Evolutionary conservation across 2,888 invertebrate species (phyloP).

Genomic region (Ichneumoninae sp.): DNA sequence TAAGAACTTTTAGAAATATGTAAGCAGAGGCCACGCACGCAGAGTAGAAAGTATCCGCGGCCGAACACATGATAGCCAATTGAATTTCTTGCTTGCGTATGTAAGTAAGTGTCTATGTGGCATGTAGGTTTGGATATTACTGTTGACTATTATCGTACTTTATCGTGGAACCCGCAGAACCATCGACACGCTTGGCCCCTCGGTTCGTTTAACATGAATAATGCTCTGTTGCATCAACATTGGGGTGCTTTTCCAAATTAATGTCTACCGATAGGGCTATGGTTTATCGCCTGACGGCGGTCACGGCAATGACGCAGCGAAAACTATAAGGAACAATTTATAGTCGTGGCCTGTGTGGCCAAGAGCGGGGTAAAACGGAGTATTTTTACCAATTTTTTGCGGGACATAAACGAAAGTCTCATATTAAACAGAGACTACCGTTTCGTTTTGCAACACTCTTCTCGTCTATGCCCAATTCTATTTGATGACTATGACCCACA

Average conservation of each 20-base stretch:
- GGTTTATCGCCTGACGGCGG: background rate
- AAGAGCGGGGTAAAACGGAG: too few relatives aligned
- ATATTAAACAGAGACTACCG: too few relatives aligned
- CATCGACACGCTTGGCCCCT: constrained; percentile 13
- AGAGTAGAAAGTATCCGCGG: constrained; percentile 23
- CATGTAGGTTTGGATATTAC: background rate
- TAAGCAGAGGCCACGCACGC: constrained; percentile 18
- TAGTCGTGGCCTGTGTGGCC: background rate
- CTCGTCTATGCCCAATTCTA: too few relatives aligned
- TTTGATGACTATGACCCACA: too few relatives aligned
- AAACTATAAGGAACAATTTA: background rate
- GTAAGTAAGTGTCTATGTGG: constrained; percentile 2
- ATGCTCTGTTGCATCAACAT: background rate
- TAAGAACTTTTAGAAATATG: constrained; percentile 13
- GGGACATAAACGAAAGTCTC: too few relatives aligned
- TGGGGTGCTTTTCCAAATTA: background rate
- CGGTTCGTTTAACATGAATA: constrained; percentile 11
- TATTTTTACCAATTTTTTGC: too few relatives aligned
- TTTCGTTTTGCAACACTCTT: too few relatives aligned
- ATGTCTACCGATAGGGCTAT: background rate
- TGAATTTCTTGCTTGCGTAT: constrained; percentile 17
- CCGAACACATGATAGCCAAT: constrained; percentile 15
- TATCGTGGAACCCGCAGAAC: constrained; percentile 7
- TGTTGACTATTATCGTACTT: constrained; percentile 30
- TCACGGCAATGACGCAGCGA: background rate